Evolutionary conservation across 2,888 invertebrate species (phyloP), one percentile per base, ranked within the genome.

Genomic region (Philhelius pedissequus): DNA sequence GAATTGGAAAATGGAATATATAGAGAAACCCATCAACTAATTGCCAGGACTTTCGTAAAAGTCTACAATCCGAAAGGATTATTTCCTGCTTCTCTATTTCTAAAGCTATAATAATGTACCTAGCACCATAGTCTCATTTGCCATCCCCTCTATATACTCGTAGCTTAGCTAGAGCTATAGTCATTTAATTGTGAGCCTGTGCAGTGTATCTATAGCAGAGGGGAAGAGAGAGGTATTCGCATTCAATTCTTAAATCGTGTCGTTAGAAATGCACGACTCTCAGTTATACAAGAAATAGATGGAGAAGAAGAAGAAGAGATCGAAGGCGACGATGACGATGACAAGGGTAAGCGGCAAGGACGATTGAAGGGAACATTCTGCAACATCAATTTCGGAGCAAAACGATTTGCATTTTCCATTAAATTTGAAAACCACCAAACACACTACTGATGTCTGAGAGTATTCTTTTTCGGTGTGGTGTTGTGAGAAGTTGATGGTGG

Each of bases 351-450:
- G 13, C 6, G 38, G 25, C 43, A 43, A 62, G 43, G 62, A 62
- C 43, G 62, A 30, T 43, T 62, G 30, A 48, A 69, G 48, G 54
- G 20, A 48, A 79, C 64, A 56, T 74, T 69, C 45, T 71, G 74
- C 75, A 70, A 75, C 83, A 83, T 69, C 74, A 74, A 78, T 70
- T 66, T 70, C 58, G 50, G 30, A 79, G 70, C 43, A 79, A 79
- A 69, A 58, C 69, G 79, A 83, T 83, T 83, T 83, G 83, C 83
- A 83, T 79, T 83, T 83, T 79, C 83, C 83, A 83, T 83, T 83
- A 83, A 83, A 79, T 74, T 62, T 52, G 38, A 62, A 78, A 82
- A 78, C 73, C 68, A 74, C 78, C 56, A 56, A 82, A 69, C 73
- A 73, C 71, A 77, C 50, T 62, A 77, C 50, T 62, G 62, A 43